Base-by-base conservation (phyloP, 2,113 vertebrate genomes). In the Megaceryle torquata region DNA sequence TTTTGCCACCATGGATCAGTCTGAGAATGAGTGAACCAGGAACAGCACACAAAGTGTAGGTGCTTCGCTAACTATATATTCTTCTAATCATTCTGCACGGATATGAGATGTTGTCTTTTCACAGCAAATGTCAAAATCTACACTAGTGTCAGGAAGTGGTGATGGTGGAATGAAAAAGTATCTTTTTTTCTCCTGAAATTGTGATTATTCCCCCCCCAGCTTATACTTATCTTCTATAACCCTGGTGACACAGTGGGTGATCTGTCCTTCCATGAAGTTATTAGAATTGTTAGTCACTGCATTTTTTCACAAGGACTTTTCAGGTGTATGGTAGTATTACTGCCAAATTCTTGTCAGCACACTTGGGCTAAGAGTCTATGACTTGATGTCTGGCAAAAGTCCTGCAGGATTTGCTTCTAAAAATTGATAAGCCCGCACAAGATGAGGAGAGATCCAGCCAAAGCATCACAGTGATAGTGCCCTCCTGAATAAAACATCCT, bases 301-400 rank as follows among this genome's bases (percentile, higher is more conserved):
- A 54, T 51, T 87, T 95, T 84, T 95, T 85, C 74, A 28, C 87
- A 94, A 91, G 78, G 77, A 77, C 86, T 91, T 91, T 54, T 92
- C 78, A 87, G 89, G 77, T 82, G 64, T 92, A 16, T n/a, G 37
- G 75, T 70, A 22, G 48, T 68, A 54, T 89, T 76, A 26, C 63
- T 0, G 22, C 91, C 74, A 91, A 89, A 85, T 71, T 57, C 48
- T 82, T 95, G 65, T 91, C 93, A 95, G 78, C 78, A 60, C 19
- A 20, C 53, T 88, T 8, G 7, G 28, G 70, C 53, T 82, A 85
- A 79, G 44, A 92, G 70, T 50, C 28, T 75, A 69, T 72, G 67
- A 87, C 65, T 67, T 91, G 70, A 79, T 68, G n/a, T 80, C 84
- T 95, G 93, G 86, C 81, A 92, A 22, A 92, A 94, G 6, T 82